Base-by-base conservation (phyloP, 2,888 invertebrate species). In the Sturmia bella region DNA sequence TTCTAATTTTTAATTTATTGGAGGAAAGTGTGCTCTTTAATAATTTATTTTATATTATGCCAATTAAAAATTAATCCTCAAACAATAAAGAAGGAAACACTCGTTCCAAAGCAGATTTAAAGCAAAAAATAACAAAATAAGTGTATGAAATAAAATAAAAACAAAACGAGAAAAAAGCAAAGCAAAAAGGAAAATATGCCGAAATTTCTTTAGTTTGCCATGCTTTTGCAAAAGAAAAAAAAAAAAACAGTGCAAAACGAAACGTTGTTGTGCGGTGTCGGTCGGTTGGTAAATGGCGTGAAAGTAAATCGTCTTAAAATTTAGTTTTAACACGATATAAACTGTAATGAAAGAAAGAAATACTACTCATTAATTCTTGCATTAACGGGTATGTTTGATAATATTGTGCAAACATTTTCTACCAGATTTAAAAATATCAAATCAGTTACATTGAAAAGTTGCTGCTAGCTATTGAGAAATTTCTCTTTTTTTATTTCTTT, bases 231-330 rank as follows among this genome's bases (percentile, higher is more conserved):
- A 37, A 81, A 81, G 73, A 37, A 81, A 81, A 77, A 63, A 24
- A 27, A 43, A 81, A 81, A 77, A 63, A 32, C 73, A 81, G 81
- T 77, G 73, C 52, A 37, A 73, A 73, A 69, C 39, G 68, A 61
- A 50, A 73, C 68, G 48, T 61, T 76, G 59, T 39, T 61, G 75
- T 64, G 68, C 37, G 66, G 76, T 56, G 68, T 57, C 43, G 61
- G 48, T 32, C 39, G 57, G 21, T 68, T 61, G 27, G 68, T 7
- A 70, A 63, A 72, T 75, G 56, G 21, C 48, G 56, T 75, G 37
- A 56, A 50, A 69, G 15, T 43, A 45, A 41, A 17, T 1, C 19
- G 57, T 52, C 43, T 21, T 19, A 15, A 37, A 73, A 61, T 2
- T 74, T 15, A 21, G 19, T 41, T 52, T 19, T 21, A 56, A 56